Evolutionary conservation across 2,888 invertebrate species (phyloP), one percentile per base, ranked within the genome.

Genomic region (Acanthacorydalis orientalis): DNA sequence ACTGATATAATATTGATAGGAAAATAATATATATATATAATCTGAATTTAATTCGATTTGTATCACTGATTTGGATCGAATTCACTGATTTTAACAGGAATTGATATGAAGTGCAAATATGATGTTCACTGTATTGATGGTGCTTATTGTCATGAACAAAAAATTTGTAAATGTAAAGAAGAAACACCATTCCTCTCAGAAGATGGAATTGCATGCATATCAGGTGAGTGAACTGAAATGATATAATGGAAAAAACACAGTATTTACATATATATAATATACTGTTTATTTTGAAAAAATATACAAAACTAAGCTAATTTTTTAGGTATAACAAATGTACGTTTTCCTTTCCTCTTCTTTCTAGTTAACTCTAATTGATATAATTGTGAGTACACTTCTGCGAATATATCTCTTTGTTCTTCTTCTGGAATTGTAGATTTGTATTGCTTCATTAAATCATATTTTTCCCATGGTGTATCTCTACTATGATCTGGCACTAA

Each of bases 391-490:
- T 83, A 77, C 2, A 95, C 79, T 67, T 95, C 91, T 1, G 78
- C 68, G 73, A 82, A 92, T 57, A 96, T 88, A 59, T 83, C 78
- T 32, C 70, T 74, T 61, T 91, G 88, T 50, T 95, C 92, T 62
- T 91, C 91, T 55, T 84, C 83, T 9, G 91, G 83, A 56, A 93
- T 85, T 1, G 87, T 84, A 63, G 73, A 70, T 58, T 84, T 83
- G 64, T 96, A 96, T 50, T 82, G 74, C 63, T 86, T 86, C 92
- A 97, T 93, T 46, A 97, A 68, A 67, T 97, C 96, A 65, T 80
- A 89, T 70, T 90, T 84, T 60, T 87, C 87, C 79, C 85, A 88
- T 0, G 89, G 88, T 53, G 73, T 82, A 40, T 72, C 75, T 33
- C 73, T 60, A 46, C 72, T 60, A 52, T 75, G 68, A 6, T 80